Percentiles rank a stretch among this genome's conserved stretches.
Evolutionary conservation across 1,140 invertebrate genomes (phyloP).

Genomic region (Anastatus disparis): DNA sequence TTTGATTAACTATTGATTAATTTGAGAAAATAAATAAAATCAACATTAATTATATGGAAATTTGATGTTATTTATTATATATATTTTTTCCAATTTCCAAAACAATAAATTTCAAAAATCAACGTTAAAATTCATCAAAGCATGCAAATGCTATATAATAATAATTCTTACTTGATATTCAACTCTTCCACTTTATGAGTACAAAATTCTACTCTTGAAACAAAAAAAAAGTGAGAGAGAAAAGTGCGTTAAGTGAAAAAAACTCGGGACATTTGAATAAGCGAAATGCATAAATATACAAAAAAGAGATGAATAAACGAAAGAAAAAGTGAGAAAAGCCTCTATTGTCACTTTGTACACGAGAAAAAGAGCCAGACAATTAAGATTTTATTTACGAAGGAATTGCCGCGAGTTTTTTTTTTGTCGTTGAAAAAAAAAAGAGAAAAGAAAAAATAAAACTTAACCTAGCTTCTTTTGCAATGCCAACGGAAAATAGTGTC

Average conservation of each 20-base stretch:
- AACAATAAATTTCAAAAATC: too few species aligned
- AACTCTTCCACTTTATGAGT: background rate
- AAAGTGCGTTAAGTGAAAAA: background rate
- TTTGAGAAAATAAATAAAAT: too few species aligned
- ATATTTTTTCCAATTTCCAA: too few species aligned
- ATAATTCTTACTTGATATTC: conserved; percentile 3
- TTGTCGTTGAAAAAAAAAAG: background rate
- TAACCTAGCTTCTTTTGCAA: background rate
- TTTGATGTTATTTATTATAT: too few species aligned
- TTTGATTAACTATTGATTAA: too few species aligned
- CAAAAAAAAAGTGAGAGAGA: background rate
- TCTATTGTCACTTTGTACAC: conserved; percentile 10
- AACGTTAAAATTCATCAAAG: too few species aligned
- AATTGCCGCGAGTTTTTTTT: conserved; percentile 17
- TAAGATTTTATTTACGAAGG: conserved; percentile 34
- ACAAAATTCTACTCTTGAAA: background rate
- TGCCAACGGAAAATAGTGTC: background rate
- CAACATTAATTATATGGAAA: too few species aligned
- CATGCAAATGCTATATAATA: too few species aligned
- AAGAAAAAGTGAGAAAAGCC: background rate
- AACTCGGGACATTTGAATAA: conserved; percentile 1
- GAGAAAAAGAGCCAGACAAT: conserved; percentile 1
- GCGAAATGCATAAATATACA: too few species aligned
- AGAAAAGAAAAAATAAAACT: background rate
- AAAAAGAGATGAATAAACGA: too few species aligned